A percentile compares a stretch with the other conserved stretches of the same genome.
Conservation (phyloP, 2,888 invertebrate genomes). For the Lottia gigantea region DNA sequence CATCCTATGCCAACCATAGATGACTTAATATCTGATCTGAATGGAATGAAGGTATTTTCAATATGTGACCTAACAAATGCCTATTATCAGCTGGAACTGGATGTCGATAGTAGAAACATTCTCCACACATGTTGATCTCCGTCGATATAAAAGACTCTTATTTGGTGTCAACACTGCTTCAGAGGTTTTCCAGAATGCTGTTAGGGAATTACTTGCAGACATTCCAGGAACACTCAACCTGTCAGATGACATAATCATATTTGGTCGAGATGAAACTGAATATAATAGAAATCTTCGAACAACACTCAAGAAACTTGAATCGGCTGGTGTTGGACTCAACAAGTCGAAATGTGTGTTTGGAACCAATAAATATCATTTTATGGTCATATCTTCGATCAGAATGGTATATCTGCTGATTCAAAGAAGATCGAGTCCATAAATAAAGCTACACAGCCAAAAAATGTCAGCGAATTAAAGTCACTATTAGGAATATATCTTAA, state of each 20-base stretch:
- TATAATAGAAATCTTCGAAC: slow-evolving; percentile 51
- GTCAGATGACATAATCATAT: slow-evolving; percentile 66
- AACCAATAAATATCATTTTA: slow-evolving; percentile 7
- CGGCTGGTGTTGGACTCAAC: background rate
- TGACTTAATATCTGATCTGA: slow-evolving; percentile 39
- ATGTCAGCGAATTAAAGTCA: slow-evolving; percentile 3
- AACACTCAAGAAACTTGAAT: slow-evolving; percentile 32
- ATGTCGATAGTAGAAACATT: slow-evolving; percentile 43
- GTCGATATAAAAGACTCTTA: slow-evolving; percentile 37
- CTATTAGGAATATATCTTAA: slow-evolving; percentile 37
- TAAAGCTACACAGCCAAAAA: slow-evolving; percentile 4
- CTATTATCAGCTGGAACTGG: slow-evolving; percentile 42
- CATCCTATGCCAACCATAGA: slow-evolving; percentile 39
- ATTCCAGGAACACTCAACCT: slow-evolving; percentile 61
- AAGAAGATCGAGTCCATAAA: slow-evolving; percentile 7
- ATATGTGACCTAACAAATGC: slow-evolving; percentile 39
- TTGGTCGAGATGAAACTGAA: slow-evolving; percentile 45
- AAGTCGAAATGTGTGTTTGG: background rate
- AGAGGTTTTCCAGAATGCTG: slow-evolving; percentile 67
- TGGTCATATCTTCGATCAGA: background rate
- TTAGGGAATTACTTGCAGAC: slow-evolving; percentile 58
- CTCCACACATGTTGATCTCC: slow-evolving; percentile 39
- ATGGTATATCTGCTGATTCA: slow-evolving; percentile 2
- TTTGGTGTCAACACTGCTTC: slow-evolving; percentile 62
- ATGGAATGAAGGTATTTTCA: slow-evolving; percentile 37